phyloP scores from a whole-genome alignment of 2,797 vertebrate species.

The Myotis myotis region DNA sequence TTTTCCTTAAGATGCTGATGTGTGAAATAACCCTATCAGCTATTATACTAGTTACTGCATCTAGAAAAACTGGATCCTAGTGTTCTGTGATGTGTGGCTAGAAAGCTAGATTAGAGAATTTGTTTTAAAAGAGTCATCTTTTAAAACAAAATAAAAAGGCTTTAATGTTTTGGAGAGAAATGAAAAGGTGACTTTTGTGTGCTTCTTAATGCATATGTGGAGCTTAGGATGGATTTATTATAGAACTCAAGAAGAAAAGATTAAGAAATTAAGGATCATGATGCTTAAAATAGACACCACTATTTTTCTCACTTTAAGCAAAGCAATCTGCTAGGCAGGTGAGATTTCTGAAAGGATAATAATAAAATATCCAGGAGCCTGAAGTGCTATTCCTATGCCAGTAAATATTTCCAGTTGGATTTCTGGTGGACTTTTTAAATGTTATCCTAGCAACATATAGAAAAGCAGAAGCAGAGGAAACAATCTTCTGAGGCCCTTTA shows the following conservation, averaged over 20 bases:
- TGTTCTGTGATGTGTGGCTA: slow-evolving; percentile 44
- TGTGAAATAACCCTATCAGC: neutral
- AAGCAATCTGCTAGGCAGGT: slow-evolving; percentile 67
- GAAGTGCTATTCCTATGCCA: slow-evolving; percentile 47
- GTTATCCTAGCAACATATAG: slow-evolving; percentile 48
- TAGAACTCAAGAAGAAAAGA: slow-evolving; percentile 70
- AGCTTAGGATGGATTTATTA: slow-evolving; percentile 75
- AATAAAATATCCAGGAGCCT: slow-evolving; percentile 62
- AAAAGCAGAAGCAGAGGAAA: neutral
- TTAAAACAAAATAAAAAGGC: slow-evolving; percentile 63
- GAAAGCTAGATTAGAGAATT: slow-evolving; percentile 61
- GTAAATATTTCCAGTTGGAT: slow-evolving; percentile 62
- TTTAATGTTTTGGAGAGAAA: slow-evolving; percentile 64
- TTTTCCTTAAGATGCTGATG: neutral
- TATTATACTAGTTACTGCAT: neutral
- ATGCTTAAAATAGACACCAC: slow-evolving; percentile 78
- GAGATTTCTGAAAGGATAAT: slow-evolving; percentile 62
- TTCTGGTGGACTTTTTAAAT: slow-evolving; percentile 68
- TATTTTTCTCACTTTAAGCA: slow-evolving; percentile 55
- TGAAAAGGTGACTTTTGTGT: slow-evolving; percentile 70
- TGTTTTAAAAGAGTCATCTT: slow-evolving; percentile 55
- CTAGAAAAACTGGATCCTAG: slow-evolving; percentile 23
- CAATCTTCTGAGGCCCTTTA: slow-evolving; percentile 1
- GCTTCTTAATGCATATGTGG: slow-evolving; percentile 71
- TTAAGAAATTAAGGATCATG: slow-evolving; percentile 76